phyloP scores from a whole-genome alignment of 2,797 vertebrate species.

The Sphenodon punctatus region DNA sequence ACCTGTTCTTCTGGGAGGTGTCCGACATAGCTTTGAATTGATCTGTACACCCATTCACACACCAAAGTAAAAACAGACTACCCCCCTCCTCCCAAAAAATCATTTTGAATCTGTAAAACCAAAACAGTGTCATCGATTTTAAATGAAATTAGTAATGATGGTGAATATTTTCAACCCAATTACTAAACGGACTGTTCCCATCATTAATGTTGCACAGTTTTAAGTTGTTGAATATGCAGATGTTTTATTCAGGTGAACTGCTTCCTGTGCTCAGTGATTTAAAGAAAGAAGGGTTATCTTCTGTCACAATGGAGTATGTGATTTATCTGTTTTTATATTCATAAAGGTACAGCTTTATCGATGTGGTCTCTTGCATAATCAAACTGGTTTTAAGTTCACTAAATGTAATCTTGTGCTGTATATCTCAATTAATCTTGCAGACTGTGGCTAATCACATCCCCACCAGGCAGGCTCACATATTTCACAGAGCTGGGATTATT shows the following conservation, averaged over 20 bases:
- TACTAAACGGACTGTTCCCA: neutral
- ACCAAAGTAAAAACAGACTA: neutral
- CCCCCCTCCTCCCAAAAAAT: neutral
- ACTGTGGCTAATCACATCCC: slow-evolving; percentile 89
- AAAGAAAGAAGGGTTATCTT: slow-evolving; percentile 37
- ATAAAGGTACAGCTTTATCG: slow-evolving; percentile 81
- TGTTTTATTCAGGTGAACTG: slow-evolving; percentile 16
- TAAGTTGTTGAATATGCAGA: neutral
- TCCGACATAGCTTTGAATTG: neutral
- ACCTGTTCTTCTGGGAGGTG: neutral
- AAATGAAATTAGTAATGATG: neutral
- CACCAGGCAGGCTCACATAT: slow-evolving; percentile 79
- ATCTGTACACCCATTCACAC: neutral
- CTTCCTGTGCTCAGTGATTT: slow-evolving; percentile 25
- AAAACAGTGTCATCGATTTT: neutral
- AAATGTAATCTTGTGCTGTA: slow-evolving; percentile 83
- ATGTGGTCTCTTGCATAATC: slow-evolving; percentile 87
- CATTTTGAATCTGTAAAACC: neutral
- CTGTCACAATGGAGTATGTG: slow-evolving; percentile 65
- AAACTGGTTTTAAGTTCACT: slow-evolving; percentile 77
- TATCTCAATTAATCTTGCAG: slow-evolving; percentile 93
- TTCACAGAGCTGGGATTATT: slow-evolving; percentile 88
- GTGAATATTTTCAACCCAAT: neutral
- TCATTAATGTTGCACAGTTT: neutral
- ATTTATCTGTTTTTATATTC: slow-evolving; percentile 84